Evolutionary conservation across 2,113 vertebrate species (phyloP), one percentile per base, ranked within the genome.

Genomic region (Orientallactaga bullata): DNA sequence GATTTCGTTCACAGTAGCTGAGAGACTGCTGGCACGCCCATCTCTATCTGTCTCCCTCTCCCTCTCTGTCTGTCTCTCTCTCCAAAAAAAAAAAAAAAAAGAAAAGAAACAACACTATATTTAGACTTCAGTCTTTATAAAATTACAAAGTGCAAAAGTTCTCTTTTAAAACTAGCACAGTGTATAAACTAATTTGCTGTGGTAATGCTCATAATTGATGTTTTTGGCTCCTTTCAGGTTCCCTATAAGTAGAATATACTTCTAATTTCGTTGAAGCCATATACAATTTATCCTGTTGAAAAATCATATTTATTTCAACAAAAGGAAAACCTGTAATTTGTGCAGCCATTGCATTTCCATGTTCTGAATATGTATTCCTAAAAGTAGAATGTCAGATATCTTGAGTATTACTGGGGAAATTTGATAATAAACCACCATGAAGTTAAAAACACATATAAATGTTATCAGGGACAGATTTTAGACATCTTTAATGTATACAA

Each of bases 181-280:
- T 97, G 35, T 96, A 82, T 96, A 96, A 98, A 97, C 89, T 97
- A 97, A 97, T 97, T 97, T 98, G 95, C 84, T 97, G 94, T 95
- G 95, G 72, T 90, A 84, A 77, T 95, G 95, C 35, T 81, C 96
- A 74, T 97, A 97, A 98, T 97, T 96, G 97, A 97, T 97, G 87
- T 80, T 97, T 98, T 88, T 88, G 90, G 92, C 79, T 94, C 90
- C 91, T 95, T 96, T 96, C 69, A 89, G 84, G 94, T 96, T 28
- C 30, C 90, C 81, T 87, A 42, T 60, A 84, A 84, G 69, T 69
- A 84, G 11, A 90, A 92, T 90, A 94, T 73, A 96, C 89, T 61
- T 97, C 79, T 96, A 97, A 96, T 97, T 97, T 97, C 96, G 93
- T 94, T 65, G 79, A 95, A 82, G 88, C 66, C 83, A 93, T 69